Percentiles rank a stretch among this genome's conserved stretches.
These are phyloP conservation scores for Thera britannica DNA, from an alignment of 2,888 invertebrate species.

Conservation along the genomic window DNA sequence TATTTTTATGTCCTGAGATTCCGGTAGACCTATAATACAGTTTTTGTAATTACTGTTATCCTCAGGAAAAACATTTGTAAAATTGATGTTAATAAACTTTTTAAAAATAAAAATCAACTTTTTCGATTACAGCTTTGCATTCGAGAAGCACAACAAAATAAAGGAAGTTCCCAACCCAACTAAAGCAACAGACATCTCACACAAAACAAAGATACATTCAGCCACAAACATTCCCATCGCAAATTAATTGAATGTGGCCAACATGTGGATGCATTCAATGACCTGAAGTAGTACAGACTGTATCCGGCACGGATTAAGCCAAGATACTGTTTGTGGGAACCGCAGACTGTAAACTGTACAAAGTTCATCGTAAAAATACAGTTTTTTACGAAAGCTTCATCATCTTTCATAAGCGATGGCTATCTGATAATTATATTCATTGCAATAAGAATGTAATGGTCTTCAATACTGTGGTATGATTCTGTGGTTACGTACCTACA, in stretches of 20 bases:
- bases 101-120: neutral
- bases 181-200: conserved; percentile 19
- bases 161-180: conserved; percentile 7
- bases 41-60: too few relatives aligned
- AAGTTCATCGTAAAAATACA: conserved; percentile 10
- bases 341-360: neutral
- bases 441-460: too few relatives aligned
- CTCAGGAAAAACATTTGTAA: too few relatives aligned
- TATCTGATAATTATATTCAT: too few relatives aligned
- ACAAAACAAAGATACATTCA: conserved; percentile 42
- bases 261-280: conserved; percentile 41
- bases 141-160: conserved; percentile 11
- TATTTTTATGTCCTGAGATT: too few relatives aligned
- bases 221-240: conserved; percentile 39
- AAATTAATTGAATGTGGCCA: conserved; percentile 40
- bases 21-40: too few relatives aligned
- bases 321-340: conserved; percentile 25
- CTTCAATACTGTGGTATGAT: too few relatives aligned
- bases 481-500: too few relatives aligned
- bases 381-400: neutral
- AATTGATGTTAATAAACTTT: neutral
- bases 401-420: too few relatives aligned
- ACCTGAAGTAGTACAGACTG: conserved; percentile 27
- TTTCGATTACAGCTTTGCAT: neutral
- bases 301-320: conserved; percentile 26